These are phyloP conservation scores for Rhinopomastus cyanomelas DNA, from an alignment of 2,113 vertebrate genomes.

Conservation along the genomic window DNA sequence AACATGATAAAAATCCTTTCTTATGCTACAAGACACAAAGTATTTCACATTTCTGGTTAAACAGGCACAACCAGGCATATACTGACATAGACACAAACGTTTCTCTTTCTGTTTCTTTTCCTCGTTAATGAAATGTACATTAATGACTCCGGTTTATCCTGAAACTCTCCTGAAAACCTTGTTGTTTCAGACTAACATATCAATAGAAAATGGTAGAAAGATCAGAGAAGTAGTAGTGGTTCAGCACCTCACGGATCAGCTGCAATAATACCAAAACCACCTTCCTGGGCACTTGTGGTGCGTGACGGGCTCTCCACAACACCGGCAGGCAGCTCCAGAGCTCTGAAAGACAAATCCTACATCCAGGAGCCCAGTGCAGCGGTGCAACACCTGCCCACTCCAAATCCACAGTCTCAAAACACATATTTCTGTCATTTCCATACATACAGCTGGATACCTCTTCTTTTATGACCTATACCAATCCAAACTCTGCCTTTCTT, in stretches of 20 bases:
- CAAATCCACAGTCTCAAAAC: not conserved
- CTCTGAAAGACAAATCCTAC: not conserved
- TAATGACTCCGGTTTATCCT: not conserved
- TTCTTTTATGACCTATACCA: not conserved
- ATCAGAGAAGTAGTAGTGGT: accelerated
- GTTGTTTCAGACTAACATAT: not conserved
- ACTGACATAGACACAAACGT: accelerated
- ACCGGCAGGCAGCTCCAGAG: not conserved
- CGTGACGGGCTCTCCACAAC: not conserved
- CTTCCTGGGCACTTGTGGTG: not conserved
- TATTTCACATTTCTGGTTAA: not conserved
- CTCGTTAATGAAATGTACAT: not conserved
- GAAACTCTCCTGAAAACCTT: not conserved
- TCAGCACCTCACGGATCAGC: not conserved
- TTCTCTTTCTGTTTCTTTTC: not conserved
- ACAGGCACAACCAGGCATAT: not conserved
- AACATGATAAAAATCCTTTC: not conserved
- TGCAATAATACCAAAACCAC: not conserved
- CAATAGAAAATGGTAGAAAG: not conserved
- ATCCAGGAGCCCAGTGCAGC: not conserved
- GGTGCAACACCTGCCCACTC: accelerated
- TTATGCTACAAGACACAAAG: not conserved
- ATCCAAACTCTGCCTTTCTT: not conserved
- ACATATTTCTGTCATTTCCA: too few relatives aligned
- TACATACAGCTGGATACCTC: not conserved